Evolutionary conservation across 2,888 invertebrate genomes (phyloP).

Genomic region (Polyploca ridens): DNA sequence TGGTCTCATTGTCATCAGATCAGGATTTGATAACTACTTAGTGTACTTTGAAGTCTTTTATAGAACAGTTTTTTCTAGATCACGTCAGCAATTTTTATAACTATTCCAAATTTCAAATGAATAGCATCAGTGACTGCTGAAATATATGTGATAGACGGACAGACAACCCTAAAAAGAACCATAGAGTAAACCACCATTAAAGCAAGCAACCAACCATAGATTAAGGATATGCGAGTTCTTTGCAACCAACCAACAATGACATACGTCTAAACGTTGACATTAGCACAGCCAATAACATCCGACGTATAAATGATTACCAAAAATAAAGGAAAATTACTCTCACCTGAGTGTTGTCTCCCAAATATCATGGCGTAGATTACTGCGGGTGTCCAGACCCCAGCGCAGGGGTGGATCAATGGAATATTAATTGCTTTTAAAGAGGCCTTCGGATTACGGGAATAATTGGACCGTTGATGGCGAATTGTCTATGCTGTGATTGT

Average conservation of each 20-base stretch:
- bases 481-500: slow-evolving; percentile 43
- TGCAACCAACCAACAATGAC: too few relatives aligned
- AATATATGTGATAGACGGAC: too few relatives aligned
- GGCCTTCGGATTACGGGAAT: slow-evolving; percentile 69
- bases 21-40: too few relatives aligned
- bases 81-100: too few relatives aligned
- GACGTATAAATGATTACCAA: slow-evolving; percentile 1
- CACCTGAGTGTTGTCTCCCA: slow-evolving; percentile 34
- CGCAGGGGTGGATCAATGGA: slow-evolving; percentile 56
- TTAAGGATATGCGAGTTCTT: too few relatives aligned
- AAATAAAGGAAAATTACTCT: slow-evolving; percentile 25
- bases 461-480: slow-evolving; percentile 62
- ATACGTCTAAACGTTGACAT: background rate
- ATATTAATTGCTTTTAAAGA: slow-evolving; percentile 77
- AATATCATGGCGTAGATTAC: slow-evolving; percentile 38
- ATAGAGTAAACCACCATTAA: background rate
- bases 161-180: too few relatives aligned
- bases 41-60: too few relatives aligned
- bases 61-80: too few relatives aligned
- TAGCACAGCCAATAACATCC: background rate
- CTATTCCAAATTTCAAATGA: too few relatives aligned
- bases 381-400: slow-evolving; percentile 26
- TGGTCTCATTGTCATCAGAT: too few relatives aligned
- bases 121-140: too few relatives aligned
- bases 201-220: too few relatives aligned